Evolutionary conservation across 2,888 invertebrate genomes (phyloP), one percentile per base, ranked within the genome.

Genomic region (Coelogynopora nodosa): DNA sequence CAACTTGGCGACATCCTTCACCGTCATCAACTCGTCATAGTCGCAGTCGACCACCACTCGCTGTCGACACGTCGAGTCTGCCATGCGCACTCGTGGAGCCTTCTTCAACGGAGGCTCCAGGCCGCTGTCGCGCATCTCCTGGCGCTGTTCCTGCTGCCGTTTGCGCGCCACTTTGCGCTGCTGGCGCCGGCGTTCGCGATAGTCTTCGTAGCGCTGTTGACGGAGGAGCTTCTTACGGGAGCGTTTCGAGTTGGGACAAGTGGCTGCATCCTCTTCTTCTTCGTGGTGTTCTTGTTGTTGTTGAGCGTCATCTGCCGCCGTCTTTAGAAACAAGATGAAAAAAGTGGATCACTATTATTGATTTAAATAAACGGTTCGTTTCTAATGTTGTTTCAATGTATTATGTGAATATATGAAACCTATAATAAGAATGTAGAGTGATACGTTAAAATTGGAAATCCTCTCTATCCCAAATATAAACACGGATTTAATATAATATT

Each of bases 21-120:
- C 95, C 88, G 94, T 94, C 98, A 98, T 98, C 84, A 96, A 93
- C 88, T 95, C 93, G 90, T 97, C 96, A 91, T 96, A 97, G 90
- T 96, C 95, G 90, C 97, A 94, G 91, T 98, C 98, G 89, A 98
- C 94, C 23, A 95, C 95, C 23, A 98, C 93, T 86, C 93, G 93
- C 86, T 94, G 93, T 92, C 94, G 94, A 90, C 94, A 95, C 84
- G 93, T 93, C 88, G 95, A 94, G 88, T 94, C 93, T 80, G 94
- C 93, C 93, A 95, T 94, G 23, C 26, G 30, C 5, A 83, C 29
- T 23, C 84, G 10, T 13, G 49, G 49, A 5, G 49, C 49, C 18
- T 49, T 49, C 49, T 49, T 49, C 49, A 5, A 13, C 10, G 49
- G 49, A 5, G 18, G 49, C 18, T 49, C 49, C 10, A 49, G 10